Conservation (phyloP, 1,140 invertebrate genomes). For the Hylyphantes graminicola region DNA sequence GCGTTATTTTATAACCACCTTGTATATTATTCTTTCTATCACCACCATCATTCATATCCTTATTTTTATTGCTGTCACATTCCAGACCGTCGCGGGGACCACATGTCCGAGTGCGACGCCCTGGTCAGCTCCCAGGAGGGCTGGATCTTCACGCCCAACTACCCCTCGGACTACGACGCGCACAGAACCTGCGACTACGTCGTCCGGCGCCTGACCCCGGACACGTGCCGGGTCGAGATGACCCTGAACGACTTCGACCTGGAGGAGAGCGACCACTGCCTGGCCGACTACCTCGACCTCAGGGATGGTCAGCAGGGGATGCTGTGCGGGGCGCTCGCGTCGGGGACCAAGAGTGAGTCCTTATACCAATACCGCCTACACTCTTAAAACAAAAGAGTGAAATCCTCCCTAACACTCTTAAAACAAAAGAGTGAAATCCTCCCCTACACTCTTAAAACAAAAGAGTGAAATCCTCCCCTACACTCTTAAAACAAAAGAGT, state of each 20-base stretch:
- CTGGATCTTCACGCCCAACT: conserved; percentile 63
- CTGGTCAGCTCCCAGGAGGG: conserved; percentile 42
- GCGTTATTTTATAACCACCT: too few species aligned
- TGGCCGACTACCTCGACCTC: conserved; percentile 62
- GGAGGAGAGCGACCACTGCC: conserved; percentile 61
- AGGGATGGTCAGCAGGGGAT: conserved; percentile 29
- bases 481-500: too few species aligned
- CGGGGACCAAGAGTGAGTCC: conserved; percentile 62
- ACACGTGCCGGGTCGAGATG: conserved; percentile 61
- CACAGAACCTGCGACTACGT: conserved; percentile 58
- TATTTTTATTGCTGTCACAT: too few species aligned
- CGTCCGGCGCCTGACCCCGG: conserved; percentile 34
- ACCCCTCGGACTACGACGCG: conserved; percentile 61
- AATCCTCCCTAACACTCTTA: too few species aligned
- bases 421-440: too few species aligned
- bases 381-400: too few species aligned
- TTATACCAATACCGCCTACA: background rate
- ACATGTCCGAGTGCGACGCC: conserved; percentile 52
- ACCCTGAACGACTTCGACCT: conserved; percentile 62
- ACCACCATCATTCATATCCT: too few species aligned
- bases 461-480: too few species aligned
- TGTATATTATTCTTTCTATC: too few species aligned
- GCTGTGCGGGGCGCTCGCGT: conserved; percentile 60
- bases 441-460: too few species aligned
- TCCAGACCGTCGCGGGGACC: too few species aligned